A percentile compares a stretch with the other conserved stretches of the same genome.
Evolutionary conservation across 2,888 invertebrate genomes (phyloP).

Genomic region (Coelinius sp.): DNA sequence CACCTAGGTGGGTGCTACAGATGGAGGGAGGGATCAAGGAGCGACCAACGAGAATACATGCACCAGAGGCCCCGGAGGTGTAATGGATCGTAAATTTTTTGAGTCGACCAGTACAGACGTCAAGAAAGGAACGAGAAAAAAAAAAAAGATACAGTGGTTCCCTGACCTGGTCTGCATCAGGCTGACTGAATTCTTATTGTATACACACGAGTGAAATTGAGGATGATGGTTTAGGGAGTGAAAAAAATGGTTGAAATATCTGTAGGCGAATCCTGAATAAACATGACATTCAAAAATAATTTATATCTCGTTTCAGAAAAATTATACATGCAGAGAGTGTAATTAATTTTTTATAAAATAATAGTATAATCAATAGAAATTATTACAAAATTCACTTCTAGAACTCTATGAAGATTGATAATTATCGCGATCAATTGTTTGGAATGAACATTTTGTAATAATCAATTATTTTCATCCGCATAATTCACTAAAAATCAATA

Average conservation of each 20-base stretch:
- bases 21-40: conserved; percentile 22
- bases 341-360: background rate
- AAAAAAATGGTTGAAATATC: background rate
- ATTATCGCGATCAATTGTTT: background rate
- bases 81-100: conserved; percentile 58
- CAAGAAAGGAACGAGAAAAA: conserved; percentile 28
- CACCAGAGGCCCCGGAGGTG: conserved; percentile 42
- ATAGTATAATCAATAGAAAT: background rate
- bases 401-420: background rate
- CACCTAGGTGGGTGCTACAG: conserved; percentile 44
- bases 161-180: conserved; percentile 50
- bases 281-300: conserved; percentile 3
- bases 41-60: conserved; percentile 21
- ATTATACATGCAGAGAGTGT: background rate
- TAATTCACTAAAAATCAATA: too few relatives aligned
- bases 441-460: background rate
- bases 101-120: conserved; percentile 43
- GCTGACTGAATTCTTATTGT: conserved; percentile 42
- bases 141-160: conserved; percentile 36
- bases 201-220: conserved; percentile 20
- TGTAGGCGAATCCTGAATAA: conserved; percentile 32
- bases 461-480: background rate
- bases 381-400: background rate
- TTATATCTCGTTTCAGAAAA: background rate
- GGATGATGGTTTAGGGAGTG: conserved; percentile 4